Percentiles rank a stretch among this genome's conserved stretches.
Conservation (phyloP, 2,888 invertebrate genomes). For the Calephelis perditalis region DNA sequence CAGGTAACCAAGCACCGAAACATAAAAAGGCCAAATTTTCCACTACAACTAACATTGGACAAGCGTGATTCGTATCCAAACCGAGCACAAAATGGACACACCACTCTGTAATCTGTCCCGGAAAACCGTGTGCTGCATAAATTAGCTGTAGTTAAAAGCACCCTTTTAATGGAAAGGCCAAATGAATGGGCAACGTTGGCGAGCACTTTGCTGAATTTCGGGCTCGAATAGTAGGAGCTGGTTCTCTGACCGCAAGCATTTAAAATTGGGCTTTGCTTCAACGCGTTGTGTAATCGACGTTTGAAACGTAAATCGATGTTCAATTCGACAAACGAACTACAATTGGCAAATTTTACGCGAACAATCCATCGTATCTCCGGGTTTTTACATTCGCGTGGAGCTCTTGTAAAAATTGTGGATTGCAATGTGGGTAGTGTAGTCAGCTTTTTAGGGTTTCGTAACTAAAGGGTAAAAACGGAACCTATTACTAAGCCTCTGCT, state of each 20-base stretch:
- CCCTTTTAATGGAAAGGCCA: slow-evolving; percentile 67
- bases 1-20: background rate
- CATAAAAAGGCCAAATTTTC: slow-evolving; percentile 20
- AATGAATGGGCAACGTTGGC: slow-evolving; percentile 56
- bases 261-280: slow-evolving; percentile 49
- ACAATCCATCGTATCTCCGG: slow-evolving; percentile 6
- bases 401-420: no score
- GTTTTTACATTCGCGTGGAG: background rate
- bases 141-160: slow-evolving; percentile 73
- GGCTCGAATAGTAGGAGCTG: slow-evolving; percentile 27
- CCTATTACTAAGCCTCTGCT: no score
- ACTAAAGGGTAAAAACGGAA: no score
- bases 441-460: no score
- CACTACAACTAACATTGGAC: slow-evolving; percentile 18
- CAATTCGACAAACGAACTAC: slow-evolving; percentile 33
- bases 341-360: slow-evolving; percentile 10
- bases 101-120: slow-evolving; percentile 71
- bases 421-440: no score
- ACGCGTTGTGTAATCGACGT: slow-evolving; percentile 36
- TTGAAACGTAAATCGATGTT: slow-evolving; percentile 40
- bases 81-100: slow-evolving; percentile 42
- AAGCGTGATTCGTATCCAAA: slow-evolving; percentile 21
- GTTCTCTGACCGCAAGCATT: slow-evolving; percentile 46
- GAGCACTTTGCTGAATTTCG: slow-evolving; percentile 26
- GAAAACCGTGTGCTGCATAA: slow-evolving; percentile 68